Conservation (phyloP, 2,113 vertebrate genomes). For the Psittacula cyanocephala region DNA sequence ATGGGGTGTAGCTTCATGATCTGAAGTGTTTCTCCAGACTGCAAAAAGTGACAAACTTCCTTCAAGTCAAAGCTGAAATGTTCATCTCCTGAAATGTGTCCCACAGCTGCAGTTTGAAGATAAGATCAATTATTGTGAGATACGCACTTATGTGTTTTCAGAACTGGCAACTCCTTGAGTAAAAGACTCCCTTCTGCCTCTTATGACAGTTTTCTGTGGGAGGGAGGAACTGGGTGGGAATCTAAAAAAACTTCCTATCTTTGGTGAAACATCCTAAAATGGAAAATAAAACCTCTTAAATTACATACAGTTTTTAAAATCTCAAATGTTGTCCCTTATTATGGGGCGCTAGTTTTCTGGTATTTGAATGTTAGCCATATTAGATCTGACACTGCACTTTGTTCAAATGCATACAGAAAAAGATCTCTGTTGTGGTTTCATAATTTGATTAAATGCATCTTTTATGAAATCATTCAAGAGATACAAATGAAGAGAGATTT, state of each 20-base stretch:
- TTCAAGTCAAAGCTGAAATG: slow-evolving; percentile 20
- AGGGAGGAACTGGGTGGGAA: slow-evolving; percentile 21
- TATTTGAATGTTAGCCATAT: background rate
- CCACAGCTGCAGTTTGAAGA: slow-evolving; percentile 30
- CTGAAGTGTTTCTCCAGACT: background rate
- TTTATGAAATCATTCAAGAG: background rate
- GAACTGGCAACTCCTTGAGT: background rate
- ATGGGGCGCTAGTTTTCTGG: background rate
- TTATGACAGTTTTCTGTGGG: background rate
- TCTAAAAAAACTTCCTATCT: background rate
- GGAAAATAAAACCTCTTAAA: background rate
- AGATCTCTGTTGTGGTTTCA: background rate
- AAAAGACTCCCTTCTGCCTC: background rate
- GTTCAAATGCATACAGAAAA: background rate
- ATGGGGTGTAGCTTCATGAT: background rate
- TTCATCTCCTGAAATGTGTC: background rate
- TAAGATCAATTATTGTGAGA: slow-evolving; percentile 28
- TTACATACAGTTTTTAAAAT: background rate
- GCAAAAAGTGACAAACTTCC: slow-evolving; percentile 5
- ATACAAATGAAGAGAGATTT: background rate
- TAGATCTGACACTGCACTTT: background rate
- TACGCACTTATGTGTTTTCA: slow-evolving; percentile 1
- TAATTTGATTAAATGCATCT: background rate
- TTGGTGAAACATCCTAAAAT: background rate
- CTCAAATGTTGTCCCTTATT: background rate